Evolutionary conservation across 2,888 invertebrate species (phyloP).

Genomic region (Latrodectus elegans): DNA sequence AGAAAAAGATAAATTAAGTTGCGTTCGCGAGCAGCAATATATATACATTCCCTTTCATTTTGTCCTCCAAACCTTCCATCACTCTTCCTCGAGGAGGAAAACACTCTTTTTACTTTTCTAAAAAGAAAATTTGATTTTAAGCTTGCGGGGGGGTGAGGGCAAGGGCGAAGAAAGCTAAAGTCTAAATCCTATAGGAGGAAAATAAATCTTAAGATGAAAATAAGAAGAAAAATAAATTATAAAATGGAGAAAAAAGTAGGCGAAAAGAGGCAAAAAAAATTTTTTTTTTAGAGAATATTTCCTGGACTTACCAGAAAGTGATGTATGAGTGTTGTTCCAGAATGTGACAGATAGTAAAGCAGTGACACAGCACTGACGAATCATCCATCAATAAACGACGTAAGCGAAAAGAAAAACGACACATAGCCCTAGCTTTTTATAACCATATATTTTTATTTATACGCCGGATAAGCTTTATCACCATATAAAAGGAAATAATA

Average conservation of each 20-base stretch:
- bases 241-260: background rate
- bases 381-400: constrained; percentile 50
- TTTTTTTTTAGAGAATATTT: constrained; percentile 27
- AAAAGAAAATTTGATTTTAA: constrained; percentile 49
- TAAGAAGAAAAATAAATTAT: background rate
- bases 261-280: constrained; percentile 10
- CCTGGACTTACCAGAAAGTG: constrained; percentile 54
- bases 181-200: constrained; percentile 39
- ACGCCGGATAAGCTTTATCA: too few relatives aligned
- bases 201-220: constrained; percentile 7
- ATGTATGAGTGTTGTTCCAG: constrained; percentile 57
- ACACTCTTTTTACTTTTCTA: constrained; percentile 6
- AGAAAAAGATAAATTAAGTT: constrained; percentile 8
- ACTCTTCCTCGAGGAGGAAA: constrained; percentile 10
- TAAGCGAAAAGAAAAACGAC: constrained; percentile 26
- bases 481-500: too few relatives aligned
- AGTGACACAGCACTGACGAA: constrained; percentile 50
- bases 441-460: too few relatives aligned
- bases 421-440: too few relatives aligned
- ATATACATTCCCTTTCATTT: constrained; percentile 3
- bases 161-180: constrained; percentile 36
- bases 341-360: constrained; percentile 58
- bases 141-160: constrained; percentile 20
- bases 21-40: constrained; percentile 12
- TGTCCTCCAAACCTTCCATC: constrained; percentile 19